A percentile compares a stretch with the other conserved stretches of the same genome.
Evolutionary conservation across 2,888 invertebrate species (phyloP).

Genomic region (Anthrax anthrax): DNA sequence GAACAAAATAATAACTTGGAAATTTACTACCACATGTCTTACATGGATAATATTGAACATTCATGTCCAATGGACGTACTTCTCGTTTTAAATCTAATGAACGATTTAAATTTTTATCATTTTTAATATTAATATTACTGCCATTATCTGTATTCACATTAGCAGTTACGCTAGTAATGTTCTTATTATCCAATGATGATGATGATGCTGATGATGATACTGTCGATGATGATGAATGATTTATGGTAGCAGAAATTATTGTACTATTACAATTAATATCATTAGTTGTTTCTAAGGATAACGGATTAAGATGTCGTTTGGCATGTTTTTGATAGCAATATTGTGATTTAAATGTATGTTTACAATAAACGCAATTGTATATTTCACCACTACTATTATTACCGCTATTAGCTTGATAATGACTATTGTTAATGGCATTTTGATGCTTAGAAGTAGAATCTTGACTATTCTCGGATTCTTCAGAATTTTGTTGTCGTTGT

Average conservation of each 20-base stretch:
- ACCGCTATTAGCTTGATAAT: constrained; percentile 4
- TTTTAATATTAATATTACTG: constrained; percentile 10
- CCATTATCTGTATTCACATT: constrained; percentile 1
- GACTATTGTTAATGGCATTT: background rate
- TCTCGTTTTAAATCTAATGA: constrained; percentile 36
- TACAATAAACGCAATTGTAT: constrained; percentile 61
- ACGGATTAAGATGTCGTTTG: constrained; percentile 49
- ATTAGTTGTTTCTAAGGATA: constrained; percentile 32
- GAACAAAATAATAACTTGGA: constrained; percentile 87
- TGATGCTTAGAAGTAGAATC: background rate
- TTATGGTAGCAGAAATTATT: background rate
- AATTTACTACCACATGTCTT: constrained; percentile 86
- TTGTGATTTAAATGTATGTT: constrained; percentile 67
- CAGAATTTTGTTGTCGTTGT: constrained; percentile 17
- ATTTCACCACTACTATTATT: constrained; percentile 26
- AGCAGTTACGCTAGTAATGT: background rate
- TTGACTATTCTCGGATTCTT: constrained; percentile 21
- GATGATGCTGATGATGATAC: background rate
- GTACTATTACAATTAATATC: background rate
- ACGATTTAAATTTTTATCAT: constrained; percentile 17
- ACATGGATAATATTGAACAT: constrained; percentile 84
- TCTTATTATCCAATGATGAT: background rate
- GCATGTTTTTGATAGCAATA: constrained; percentile 77
- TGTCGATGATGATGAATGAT: background rate
- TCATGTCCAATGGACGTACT: constrained; percentile 53